Evolutionary conservation across 2,113 vertebrate species (phyloP), one percentile per base, ranked within the genome.

Genomic region (Scophthalmus maximus): DNA sequence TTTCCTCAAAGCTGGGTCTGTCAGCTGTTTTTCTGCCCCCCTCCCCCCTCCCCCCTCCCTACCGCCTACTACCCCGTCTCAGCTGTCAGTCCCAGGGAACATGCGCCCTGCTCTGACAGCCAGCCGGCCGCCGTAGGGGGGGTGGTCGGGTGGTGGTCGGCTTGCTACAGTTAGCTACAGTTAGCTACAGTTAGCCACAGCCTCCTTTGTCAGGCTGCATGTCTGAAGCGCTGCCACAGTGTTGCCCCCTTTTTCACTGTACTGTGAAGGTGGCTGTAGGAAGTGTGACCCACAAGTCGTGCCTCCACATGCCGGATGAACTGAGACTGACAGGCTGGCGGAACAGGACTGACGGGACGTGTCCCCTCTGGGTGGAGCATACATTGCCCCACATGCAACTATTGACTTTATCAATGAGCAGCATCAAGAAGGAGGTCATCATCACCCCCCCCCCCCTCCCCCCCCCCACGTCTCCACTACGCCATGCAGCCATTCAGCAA

Each of bases 331-430:
- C 66, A 66, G 70, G 87, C 91, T 82, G 83, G 92, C 83, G 81
- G 71, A 90, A 92, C 93, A 83, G 91, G 93, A 89, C 91, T 87
- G 86, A 81, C 86, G 76, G 76, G 91, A 80, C 82, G 64, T 62
- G 57, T 60, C 76, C 58, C 66, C 73, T 44, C 59, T 29, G 56
- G 73, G 57, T 36, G 59, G 4, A 59, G 38, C 50, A 75, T 72
- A 60, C 55, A 65, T 8, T 67, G 46, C 34, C 60, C 66, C 84
- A 69, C 58, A 72, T 68, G 42, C 4, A 80, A 10, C 29, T 22
- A 68, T 73, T 78, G 59, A 36, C n/a, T 59, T 70, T 68, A 61
- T 52, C 51, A 81, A 27, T 18, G 15, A 66, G 15, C n/a, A 52
- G 10, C 49, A 32, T 47, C 23, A 44, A 46, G 20, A 75, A 25